Base-by-base conservation (phyloP, 2,888 invertebrate genomes). In the Cheilosia vulpina region DNA sequence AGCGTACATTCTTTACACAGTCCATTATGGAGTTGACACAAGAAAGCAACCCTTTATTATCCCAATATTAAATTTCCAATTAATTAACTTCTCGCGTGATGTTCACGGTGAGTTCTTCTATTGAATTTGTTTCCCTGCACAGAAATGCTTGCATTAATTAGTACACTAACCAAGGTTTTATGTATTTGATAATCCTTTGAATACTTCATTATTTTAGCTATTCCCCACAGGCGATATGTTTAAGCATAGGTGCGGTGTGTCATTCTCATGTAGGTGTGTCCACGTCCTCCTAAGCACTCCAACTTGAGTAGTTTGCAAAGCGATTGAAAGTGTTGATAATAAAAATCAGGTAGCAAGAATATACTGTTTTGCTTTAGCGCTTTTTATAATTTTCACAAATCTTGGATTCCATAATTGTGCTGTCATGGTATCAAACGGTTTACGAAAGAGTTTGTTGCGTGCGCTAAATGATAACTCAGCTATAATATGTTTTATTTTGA, bases 121-220 rank as follows among this genome's bases (percentile, higher is more conserved):
- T 68, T 68, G 57, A 52, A 75, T 69, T 71, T 69, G 53, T 69
- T 72, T 63, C 69, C 65, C 47, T 60, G 69, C 69, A 84, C 77
- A 83, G 57, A 84, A 77, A 85, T 85, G 71, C 85, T 71, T 81
- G 85, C 76, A 85, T 85, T 85, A 80, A 85, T 85, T 85, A 85
- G 76, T 71, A 21, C 71, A 68, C 76, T 81, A 85, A 68, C 66
- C 76, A 68, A 76, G 52, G 66, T 76, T 76, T 72, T 81, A 72
- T 81, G 50, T 85, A 72, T 85, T 77, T 81, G 80, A 81, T 85
- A 81, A 85, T 85, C 85, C 85, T 81, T 81, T 85, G 76, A 71
- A 84, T 84, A 79, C 65, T 84, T 76, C 58, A 79, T 69, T 79
- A 75, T 84, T 57, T 31, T 31, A 52, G 57, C 17, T 43, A 45